Evolutionary conservation across 1,140 invertebrate genomes (phyloP).

Genomic region (Dendroctonus valens): DNA sequence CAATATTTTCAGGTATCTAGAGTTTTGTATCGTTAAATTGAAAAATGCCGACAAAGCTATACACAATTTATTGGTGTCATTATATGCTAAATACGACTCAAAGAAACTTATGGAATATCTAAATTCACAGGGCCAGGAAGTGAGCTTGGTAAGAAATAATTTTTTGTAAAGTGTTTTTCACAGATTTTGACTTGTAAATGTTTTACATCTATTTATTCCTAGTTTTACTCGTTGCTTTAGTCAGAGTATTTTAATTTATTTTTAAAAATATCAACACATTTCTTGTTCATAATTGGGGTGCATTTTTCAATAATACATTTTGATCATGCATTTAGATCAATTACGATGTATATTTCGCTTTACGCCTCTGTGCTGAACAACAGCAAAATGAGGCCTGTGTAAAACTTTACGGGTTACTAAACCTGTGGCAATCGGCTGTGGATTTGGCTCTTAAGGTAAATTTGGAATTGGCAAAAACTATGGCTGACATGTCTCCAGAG

Average conservation of each 20-base stretch:
- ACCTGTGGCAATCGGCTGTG: conserved; percentile 89
- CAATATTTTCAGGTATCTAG: conserved; percentile 67
- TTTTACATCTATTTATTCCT: too few species aligned
- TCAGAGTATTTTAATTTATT: too few species aligned
- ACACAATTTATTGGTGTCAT: conserved; percentile 87
- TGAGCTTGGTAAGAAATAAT: conserved; percentile 49
- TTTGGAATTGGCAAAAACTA: conserved; percentile 83
- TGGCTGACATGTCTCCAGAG: conserved; percentile 74
- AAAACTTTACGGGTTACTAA: conserved; percentile 86
- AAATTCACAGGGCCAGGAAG: conserved; percentile 71
- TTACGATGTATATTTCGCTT: conserved; percentile 81
- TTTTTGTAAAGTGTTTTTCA: too few species aligned
- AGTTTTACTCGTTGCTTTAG: too few species aligned
- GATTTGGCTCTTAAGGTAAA: conserved; percentile 85
- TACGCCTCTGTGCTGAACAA: conserved; percentile 73
- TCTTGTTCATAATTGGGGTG: too few species aligned
- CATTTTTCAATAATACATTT: too few species aligned
- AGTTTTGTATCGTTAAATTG: conserved; percentile 80
- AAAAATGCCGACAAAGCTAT: conserved; percentile 80
- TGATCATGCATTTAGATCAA: conserved; percentile 52
- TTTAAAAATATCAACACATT: too few species aligned
- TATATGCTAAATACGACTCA: conserved; percentile 76
- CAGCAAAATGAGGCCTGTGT: conserved; percentile 79
- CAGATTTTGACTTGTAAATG: too few species aligned
- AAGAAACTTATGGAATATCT: conserved; percentile 82